Percentiles rank a stretch among this genome's conserved stretches.
These are phyloP conservation scores for Hyposoter didymator DNA, from an alignment of 2,888 invertebrate genomes.

Conservation along the genomic window DNA sequence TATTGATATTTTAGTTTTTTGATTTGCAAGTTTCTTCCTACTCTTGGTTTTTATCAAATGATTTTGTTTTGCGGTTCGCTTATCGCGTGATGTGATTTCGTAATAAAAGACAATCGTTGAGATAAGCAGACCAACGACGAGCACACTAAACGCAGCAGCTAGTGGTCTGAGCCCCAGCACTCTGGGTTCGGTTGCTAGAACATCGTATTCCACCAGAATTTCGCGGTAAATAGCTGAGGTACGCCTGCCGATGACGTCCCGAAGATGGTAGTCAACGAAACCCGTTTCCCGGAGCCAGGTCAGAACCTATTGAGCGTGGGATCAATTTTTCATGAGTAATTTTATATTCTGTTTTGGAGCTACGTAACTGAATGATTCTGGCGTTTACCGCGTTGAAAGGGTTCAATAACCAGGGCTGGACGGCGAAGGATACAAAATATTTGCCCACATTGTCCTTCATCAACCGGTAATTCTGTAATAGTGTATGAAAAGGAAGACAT, in stretches of 20 bases:
- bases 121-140: conserved; percentile 73
- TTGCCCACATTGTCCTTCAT: conserved; percentile 76
- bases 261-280: conserved; percentile 74
- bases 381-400: conserved; percentile 75
- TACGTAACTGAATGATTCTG: background rate
- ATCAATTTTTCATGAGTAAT: background rate
- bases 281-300: conserved; percentile 76
- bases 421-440: conserved; percentile 76
- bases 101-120: conserved; percentile 75
- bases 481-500: background rate
- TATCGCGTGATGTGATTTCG: conserved; percentile 71
- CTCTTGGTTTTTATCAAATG: conserved; percentile 1
- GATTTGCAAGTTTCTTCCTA: background rate
- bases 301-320: conserved; percentile 70
- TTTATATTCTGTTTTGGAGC: background rate
- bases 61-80: background rate
- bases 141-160: conserved; percentile 77
- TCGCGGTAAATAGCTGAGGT: conserved; percentile 73
- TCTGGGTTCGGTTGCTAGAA: conserved; percentile 66
- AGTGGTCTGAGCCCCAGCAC: conserved; percentile 76
- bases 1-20: background rate
- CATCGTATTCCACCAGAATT: conserved; percentile 77
- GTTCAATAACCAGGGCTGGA: conserved; percentile 79
- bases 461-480: conserved; percentile 75
- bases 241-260: conserved; percentile 76